Conservation (phyloP, 2,888 invertebrate species). For the Cepaea hortensis region DNA sequence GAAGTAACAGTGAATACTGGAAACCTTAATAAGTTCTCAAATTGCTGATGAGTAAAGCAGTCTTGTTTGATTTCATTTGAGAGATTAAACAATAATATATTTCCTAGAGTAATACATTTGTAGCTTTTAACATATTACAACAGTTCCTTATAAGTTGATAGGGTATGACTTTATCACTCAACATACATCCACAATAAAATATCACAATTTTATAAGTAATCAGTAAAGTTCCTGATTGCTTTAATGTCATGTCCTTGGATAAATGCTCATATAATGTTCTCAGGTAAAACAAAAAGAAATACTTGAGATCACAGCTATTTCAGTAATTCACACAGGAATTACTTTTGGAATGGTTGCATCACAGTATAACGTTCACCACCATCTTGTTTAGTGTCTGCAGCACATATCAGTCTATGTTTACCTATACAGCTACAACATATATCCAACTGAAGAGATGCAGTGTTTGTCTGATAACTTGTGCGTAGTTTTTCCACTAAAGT, state of each 20-base stretch:
- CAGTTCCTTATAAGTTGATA: neutral
- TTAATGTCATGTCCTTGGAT: neutral
- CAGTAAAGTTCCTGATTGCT: neutral
- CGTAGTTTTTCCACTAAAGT: slow-evolving; percentile 41
- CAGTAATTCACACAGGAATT: too few relatives aligned
- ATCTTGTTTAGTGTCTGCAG: neutral
- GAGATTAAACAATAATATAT: too few relatives aligned
- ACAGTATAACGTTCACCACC: neutral
- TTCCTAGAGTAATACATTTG: too few relatives aligned
- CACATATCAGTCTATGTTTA: too few relatives aligned
- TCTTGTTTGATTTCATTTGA: neutral
- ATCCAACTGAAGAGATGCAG: neutral
- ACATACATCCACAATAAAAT: neutral
- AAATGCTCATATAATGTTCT: neutral
- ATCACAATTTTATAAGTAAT: neutral
- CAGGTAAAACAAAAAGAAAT: neutral
- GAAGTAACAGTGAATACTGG: too few relatives aligned
- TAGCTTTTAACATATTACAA: too few relatives aligned
- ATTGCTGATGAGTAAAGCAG: neutral
- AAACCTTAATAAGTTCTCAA: neutral
- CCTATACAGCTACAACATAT: neutral
- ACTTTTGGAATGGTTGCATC: neutral
- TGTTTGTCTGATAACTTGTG: slow-evolving; percentile 6
- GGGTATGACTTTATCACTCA: neutral
- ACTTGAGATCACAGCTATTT: neutral